These are phyloP conservation scores for Corvus moneduloides DNA, from an alignment of 2,113 vertebrate species.

Conservation along the genomic window DNA sequence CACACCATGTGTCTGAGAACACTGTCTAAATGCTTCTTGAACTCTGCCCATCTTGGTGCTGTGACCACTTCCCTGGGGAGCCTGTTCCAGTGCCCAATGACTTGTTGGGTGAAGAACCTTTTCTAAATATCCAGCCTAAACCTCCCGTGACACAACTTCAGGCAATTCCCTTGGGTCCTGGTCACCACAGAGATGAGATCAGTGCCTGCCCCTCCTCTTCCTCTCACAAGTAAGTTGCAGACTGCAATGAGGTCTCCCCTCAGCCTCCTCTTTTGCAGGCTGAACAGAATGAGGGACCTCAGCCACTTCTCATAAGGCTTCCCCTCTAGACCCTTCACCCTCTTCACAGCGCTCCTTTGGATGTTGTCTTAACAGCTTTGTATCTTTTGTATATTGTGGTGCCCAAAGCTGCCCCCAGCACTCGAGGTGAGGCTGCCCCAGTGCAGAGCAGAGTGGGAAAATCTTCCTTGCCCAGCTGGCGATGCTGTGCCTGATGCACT, in stretches of 20 bases:
- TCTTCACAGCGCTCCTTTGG: neutral
- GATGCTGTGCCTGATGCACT: accelerated
- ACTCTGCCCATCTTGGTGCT: neutral
- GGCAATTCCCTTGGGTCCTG: neutral
- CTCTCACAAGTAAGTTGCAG: accelerated
- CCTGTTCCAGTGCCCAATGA: accelerated
- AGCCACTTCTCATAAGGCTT: neutral
- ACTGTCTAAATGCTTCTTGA: neutral
- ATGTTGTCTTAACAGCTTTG: accelerated
- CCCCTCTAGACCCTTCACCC: neutral
- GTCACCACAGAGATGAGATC: neutral
- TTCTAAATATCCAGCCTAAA: neutral
- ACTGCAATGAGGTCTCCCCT: too few relatives aligned
- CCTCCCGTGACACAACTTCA: neutral
- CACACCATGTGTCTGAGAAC: neutral
- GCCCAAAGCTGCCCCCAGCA: neutral
- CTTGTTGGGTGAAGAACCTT: neutral
- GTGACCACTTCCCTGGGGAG: neutral
- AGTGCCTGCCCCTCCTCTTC: neutral
- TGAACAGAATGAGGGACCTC: neutral
- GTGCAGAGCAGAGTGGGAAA: neutral
- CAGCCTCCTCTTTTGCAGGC: neutral
- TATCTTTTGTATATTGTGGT: neutral
- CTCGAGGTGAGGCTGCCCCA: accelerated
- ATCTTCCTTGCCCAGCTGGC: accelerated